Evolutionary conservation across 2,797 vertebrate genomes (phyloP).

Genomic region (Tadarida brasiliensis): DNA sequence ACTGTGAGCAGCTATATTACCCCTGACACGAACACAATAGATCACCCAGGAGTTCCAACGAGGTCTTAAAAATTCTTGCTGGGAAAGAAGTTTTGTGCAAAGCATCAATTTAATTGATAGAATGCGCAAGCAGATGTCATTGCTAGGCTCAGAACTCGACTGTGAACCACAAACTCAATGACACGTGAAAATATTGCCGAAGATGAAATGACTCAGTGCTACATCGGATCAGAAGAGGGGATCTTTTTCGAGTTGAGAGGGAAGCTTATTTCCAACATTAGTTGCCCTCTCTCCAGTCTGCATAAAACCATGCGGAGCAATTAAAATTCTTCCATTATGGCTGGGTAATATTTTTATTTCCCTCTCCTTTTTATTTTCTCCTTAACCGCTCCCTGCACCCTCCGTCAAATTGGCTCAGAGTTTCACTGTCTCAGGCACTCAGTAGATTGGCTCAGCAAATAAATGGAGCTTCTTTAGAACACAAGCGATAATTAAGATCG

Average conservation of each 20-base stretch:
- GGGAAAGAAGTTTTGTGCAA: conserved; percentile 6
- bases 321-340: neutral
- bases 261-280: neutral
- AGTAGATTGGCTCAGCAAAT: neutral
- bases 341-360: neutral
- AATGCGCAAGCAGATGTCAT: neutral
- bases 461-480: neutral
- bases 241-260: neutral
- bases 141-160: conserved; percentile 9
- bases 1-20: neutral
- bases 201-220: neutral
- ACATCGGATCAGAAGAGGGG: neutral
- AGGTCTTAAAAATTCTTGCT: conserved; percentile 31
- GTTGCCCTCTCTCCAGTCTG: neutral
- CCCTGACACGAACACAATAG: neutral
- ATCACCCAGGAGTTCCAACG: conserved; percentile 20
- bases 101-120: conserved; percentile 37
- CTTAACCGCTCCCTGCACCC: neutral
- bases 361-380: neutral
- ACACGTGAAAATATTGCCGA: neutral
- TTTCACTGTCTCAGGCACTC: neutral
- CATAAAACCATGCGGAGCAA: neutral
- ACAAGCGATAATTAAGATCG: neutral
- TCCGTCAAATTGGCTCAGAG: neutral
- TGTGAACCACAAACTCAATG: conserved; percentile 3